A percentile compares a stretch with the other conserved stretches of the same genome.
phyloP scores from a whole-genome alignment of 92 coral and sea anemone genomes.

The Desmophyllum pertusum region DNA sequence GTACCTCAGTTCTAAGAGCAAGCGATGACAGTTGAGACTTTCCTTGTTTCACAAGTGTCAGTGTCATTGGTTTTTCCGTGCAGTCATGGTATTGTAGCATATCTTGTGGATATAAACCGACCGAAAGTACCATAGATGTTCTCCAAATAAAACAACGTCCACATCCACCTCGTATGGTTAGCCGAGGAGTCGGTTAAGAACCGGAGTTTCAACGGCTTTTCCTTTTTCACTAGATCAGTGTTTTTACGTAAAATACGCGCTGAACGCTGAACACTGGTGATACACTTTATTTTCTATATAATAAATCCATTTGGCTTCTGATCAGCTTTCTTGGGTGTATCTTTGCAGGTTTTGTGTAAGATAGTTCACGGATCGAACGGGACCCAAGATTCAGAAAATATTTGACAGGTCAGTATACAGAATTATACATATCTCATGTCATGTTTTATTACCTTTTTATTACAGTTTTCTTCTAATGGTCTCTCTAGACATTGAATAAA shows the following conservation, averaged over 20 bases:
- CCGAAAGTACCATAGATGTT: no score
- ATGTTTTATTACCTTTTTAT: no score
- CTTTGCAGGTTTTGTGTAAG: background rate
- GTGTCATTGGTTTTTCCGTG: background rate
- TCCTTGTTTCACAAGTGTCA: no score
- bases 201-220: background rate
- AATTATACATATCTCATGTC: background rate
- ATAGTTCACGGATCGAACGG: background rate
- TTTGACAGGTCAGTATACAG: background rate
- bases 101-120: no score
- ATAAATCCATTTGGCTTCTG: no score
- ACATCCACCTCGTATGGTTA: background rate
- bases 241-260: background rate
- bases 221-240: background rate
- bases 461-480: background rate
- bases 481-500: no score
- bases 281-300: no score
- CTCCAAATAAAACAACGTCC: no score
- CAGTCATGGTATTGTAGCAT: no score
- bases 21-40: no score
- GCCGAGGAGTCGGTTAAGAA: no score
- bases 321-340: background rate
- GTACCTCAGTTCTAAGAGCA: background rate
- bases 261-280: background rate
- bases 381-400: background rate